Base-by-base conservation (phyloP, 2,888 invertebrate species). In the Acronicta aceris region DNA sequence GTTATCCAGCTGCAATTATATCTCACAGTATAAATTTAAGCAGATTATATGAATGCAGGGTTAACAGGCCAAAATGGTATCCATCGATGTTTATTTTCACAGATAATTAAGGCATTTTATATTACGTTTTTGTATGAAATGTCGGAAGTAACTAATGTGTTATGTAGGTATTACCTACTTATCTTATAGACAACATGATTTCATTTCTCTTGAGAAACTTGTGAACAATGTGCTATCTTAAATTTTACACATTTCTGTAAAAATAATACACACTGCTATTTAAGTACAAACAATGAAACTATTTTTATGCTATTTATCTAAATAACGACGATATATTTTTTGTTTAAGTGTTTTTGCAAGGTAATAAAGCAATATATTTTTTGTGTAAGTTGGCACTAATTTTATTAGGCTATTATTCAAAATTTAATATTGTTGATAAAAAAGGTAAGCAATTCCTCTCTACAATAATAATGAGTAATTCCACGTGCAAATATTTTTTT, bases 161-260 rank as follows among this genome's bases (percentile, higher is more conserved):
- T 30, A 30, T 30, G 10, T 10, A 30, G 5, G 1, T 7, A 27
- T 7, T 12, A 33, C 30, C 36, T 38, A 38, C n/a, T 38, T 36
- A 33, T 7, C 1, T 42, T 15, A 17, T 46, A 15, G 27, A 25
- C 13, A 10, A 40, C 13, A 47, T 17, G 36, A 49, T 62, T 66
- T 61, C 36, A 33, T 56, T 66, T 66, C 30, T 56, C 41, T 33
- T 66, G 67, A 16, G 66, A 66, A 38, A 52, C 27, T 48, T 25
- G 45, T 3, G 30, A 49, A 66, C 66, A 66, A 66, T 66, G 40
- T 36, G 13, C 21, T 43, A 21, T 36, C 61, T 61, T 41, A 8
- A 66, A 27, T 51, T 15, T n/a, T 49, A 56, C 27, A 41, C 8
- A 49, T 59, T 48, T 30, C 61, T 52, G 33, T 48, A 43, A 48